Conservation (phyloP, 2,888 invertebrate genomes). For the Linyphia triangularis region DNA sequence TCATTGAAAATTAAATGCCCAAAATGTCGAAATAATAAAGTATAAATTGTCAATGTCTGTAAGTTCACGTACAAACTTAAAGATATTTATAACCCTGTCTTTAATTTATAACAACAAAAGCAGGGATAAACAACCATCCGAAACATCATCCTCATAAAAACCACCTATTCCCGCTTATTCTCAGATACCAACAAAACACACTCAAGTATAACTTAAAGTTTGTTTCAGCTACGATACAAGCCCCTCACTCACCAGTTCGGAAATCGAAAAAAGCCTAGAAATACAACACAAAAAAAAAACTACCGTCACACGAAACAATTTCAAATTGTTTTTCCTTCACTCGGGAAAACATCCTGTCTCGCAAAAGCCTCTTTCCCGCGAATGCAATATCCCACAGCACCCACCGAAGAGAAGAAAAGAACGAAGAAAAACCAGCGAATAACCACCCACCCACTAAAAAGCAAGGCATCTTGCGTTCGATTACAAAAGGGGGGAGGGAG, state of each 20-base stretch:
- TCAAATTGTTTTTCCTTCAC: not conserved
- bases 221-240: not conserved
- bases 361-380: not conserved
- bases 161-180: no score
- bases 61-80: no score
- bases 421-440: not conserved
- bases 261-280: not conserved
- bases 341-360: not conserved
- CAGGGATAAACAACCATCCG: no score
- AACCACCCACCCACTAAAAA: not conserved
- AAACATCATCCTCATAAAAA: no score
- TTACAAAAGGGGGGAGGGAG: not conserved
- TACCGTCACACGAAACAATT: slow-evolving; percentile 10
- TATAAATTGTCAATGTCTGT: no score
- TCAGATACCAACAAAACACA: no score
- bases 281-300: not conserved
- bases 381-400: slow-evolving; percentile 26
- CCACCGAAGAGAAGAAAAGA: not conserved
- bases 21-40: no score
- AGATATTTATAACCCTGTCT: no score
- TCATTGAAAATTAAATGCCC: no score
- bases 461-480: not conserved
- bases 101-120: no score
- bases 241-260: not conserved
- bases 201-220: not conserved